phyloP scores from a whole-genome alignment of 2,797 vertebrate genomes.

The Cryptoprocta ferox region DNA sequence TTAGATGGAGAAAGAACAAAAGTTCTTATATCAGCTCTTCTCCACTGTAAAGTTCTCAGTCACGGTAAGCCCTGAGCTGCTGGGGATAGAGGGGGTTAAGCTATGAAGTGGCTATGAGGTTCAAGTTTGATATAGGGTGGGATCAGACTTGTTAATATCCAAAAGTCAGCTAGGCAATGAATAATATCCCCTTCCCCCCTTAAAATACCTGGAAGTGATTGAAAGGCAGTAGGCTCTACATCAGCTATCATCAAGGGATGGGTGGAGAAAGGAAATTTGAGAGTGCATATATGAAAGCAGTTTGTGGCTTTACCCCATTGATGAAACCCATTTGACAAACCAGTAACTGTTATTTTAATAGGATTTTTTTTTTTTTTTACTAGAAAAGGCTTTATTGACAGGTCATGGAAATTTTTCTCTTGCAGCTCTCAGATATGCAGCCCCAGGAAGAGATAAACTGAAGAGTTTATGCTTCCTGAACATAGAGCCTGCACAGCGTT shows the following conservation, averaged over 20 bases:
- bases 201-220: not conserved
- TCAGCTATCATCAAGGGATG: too few relatives aligned
- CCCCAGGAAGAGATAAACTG: not conserved
- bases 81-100: fast-evolving
- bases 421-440: not conserved
- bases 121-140: not conserved
- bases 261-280: not conserved
- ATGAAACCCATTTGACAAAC: constrained; percentile 1
- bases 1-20: not conserved
- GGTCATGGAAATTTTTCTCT: not conserved
- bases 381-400: not conserved
- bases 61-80: not conserved
- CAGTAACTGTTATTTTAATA: not conserved
- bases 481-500: not conserved
- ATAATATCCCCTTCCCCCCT: not conserved
- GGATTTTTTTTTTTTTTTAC: not conserved
- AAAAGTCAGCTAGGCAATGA: not conserved
- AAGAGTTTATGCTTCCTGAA: not conserved
- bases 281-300: not conserved
- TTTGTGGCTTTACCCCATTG: not conserved
- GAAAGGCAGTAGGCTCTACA: not conserved
- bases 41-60: not conserved
- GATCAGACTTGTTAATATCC: not conserved
- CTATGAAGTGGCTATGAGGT: not conserved
- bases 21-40: not conserved